Conservation (phyloP, 2,797 vertebrate species). For the Onychomys leucogaster region DNA sequence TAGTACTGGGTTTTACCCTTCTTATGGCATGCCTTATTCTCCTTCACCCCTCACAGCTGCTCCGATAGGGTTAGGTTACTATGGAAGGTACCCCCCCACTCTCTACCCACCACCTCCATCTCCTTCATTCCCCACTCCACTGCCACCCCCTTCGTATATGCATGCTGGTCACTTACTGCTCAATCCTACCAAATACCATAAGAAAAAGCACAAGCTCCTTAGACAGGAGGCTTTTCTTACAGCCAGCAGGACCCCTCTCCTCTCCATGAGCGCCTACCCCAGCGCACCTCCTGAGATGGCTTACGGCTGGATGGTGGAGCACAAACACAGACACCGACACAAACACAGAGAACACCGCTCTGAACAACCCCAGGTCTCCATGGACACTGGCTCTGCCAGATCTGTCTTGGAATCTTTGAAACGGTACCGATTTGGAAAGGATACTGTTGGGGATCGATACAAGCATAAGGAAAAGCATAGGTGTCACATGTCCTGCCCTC, state of each 20-base stretch:
- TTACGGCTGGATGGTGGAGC: constrained; percentile 95
- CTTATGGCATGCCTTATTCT: constrained; percentile 97
- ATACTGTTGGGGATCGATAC: constrained; percentile 91
- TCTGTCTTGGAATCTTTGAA: constrained; percentile 94
- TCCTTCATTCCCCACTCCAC: constrained; percentile 93
- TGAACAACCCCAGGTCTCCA: constrained; percentile 87
- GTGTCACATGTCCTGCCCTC: constrained; percentile 90
- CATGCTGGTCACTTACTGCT: constrained; percentile 96
- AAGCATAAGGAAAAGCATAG: constrained; percentile 94
- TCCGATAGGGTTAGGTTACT: constrained; percentile 96
- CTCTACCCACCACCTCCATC: constrained; percentile 95
- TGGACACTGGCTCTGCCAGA: constrained; percentile 88
- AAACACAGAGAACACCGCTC: constrained; percentile 93
- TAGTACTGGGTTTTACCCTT: constrained; percentile 94
- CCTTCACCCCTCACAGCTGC: constrained; percentile 91
- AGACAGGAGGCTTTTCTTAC: constrained; percentile 93
- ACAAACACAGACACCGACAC: constrained; percentile 94
- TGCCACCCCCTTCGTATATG: constrained; percentile 94
- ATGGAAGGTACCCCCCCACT: constrained; percentile 94
- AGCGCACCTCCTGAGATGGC: constrained; percentile 93
- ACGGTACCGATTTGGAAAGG: constrained; percentile 95
- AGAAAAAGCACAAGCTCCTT: constrained; percentile 94
- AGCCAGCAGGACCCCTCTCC: constrained; percentile 91
- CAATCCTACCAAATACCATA: constrained; percentile 97
- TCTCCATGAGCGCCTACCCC: constrained; percentile 93